phyloP scores from a whole-genome alignment of 2,888 invertebrate species.

The Eupithecia pulchellata region DNA sequence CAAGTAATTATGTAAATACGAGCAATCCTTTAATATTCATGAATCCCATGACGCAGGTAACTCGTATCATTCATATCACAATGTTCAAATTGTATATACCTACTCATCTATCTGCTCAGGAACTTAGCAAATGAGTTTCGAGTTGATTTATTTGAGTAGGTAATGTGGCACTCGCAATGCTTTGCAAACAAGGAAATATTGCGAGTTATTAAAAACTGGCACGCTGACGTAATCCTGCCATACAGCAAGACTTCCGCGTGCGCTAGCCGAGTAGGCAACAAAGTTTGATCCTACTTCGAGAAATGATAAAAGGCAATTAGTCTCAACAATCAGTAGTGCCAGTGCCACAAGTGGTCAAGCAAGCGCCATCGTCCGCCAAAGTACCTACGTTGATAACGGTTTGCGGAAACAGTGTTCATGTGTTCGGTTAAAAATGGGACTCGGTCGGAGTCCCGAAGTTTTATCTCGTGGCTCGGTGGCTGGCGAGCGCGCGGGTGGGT shows the following conservation, averaged over 20 bases:
- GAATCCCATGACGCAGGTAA: constrained; percentile 34
- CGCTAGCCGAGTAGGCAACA: constrained; percentile 65
- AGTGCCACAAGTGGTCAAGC: constrained; percentile 51
- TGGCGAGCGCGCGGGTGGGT: constrained; percentile 52
- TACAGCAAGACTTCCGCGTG: constrained; percentile 78
- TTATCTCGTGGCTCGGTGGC: constrained; percentile 76
- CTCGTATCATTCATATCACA: constrained; percentile 26
- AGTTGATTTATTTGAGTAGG: constrained; percentile 51
- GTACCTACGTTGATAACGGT: constrained; percentile 68
- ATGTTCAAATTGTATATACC: constrained; percentile 13
- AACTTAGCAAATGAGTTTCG: constrained; percentile 45
- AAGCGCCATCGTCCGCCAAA: constrained; percentile 53
- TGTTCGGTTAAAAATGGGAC: constrained; percentile 78
- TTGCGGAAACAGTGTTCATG: constrained; percentile 73
- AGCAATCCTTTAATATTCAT: constrained; percentile 33
- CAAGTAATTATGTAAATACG: constrained; percentile 31
- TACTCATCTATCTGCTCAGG: constrained; percentile 27
- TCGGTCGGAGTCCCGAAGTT: constrained; percentile 80
- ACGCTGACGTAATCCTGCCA: constrained; percentile 79
- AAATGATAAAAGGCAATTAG: constrained; percentile 21
- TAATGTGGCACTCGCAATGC: constrained; percentile 58
- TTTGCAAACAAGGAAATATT: constrained; percentile 80
- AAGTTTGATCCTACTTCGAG: constrained; percentile 51
- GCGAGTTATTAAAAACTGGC: constrained; percentile 81
- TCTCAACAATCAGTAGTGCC: constrained; percentile 33